A percentile compares a stretch with the other conserved stretches of the same genome.
phyloP scores from a whole-genome alignment of 2,888 invertebrate species.

The Amaurobius ferox region DNA sequence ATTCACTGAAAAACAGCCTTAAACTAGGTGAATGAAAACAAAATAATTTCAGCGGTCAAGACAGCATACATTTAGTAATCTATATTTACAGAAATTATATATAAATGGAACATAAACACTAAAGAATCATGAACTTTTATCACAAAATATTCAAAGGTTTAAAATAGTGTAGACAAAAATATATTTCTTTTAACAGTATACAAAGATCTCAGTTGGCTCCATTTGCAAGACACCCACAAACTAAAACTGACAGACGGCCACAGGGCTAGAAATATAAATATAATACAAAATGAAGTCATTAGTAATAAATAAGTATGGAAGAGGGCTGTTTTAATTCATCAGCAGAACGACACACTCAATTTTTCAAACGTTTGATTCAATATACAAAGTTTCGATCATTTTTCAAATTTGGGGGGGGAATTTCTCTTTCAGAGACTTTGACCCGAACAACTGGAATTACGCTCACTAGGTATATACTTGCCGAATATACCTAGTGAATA shows the following conservation, averaged over 20 bases:
- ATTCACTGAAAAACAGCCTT: no score
- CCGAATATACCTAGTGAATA: no score
- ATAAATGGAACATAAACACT: background rate
- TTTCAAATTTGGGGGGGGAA: no score
- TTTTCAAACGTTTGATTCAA: no score
- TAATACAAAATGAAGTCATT: background rate
- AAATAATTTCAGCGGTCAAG: no score
- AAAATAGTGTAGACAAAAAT: slow-evolving; percentile 2
- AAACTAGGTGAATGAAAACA: no score
- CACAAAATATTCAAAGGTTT: background rate
- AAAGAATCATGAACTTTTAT: background rate
- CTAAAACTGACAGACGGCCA: background rate
- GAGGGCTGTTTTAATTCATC: no score
- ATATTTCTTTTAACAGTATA: background rate
- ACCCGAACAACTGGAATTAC: no score
- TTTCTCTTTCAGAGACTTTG: no score
- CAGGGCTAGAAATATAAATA: background rate
- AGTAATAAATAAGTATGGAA: background rate
- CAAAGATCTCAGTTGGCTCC: background rate
- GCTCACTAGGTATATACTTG: no score
- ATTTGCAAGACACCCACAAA: background rate
- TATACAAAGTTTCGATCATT: no score
- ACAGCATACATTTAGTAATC: background rate
- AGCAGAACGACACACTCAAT: no score
- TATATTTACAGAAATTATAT: background rate